phyloP scores from a whole-genome alignment of 2,113 vertebrate species.

The Edolisoma coerulescens region DNA sequence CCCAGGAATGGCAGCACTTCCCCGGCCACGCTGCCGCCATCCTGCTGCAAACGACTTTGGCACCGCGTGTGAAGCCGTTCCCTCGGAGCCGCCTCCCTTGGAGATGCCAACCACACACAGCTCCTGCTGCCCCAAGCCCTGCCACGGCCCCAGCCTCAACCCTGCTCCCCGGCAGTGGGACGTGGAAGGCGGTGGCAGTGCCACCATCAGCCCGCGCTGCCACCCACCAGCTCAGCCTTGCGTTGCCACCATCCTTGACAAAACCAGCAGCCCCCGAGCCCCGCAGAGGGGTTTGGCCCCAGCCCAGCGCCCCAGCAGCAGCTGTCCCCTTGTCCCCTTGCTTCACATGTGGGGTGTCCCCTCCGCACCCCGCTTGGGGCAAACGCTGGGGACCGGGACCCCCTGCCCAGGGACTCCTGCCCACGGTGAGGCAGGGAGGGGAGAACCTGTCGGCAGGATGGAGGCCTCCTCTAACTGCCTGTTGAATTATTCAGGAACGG shows the following conservation, averaged over 20 bases:
- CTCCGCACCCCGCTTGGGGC: rapidly evolving
- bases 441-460: slow-evolving; percentile 55
- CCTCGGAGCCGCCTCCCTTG: neutral
- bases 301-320: rapidly evolving
- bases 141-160: neutral
- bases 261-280: rapidly evolving
- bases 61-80: rapidly evolving
- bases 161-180: rapidly evolving
- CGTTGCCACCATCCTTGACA: neutral
- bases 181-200: neutral
- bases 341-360: rapidly evolving
- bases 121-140: neutral
- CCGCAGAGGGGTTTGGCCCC: rapidly evolving
- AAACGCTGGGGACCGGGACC: rapidly evolving
- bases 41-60: neutral
- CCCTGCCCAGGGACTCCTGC: neutral
- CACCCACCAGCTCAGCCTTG: neutral
- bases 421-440: neutral
- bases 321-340: neutral
- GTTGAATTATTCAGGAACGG: slow-evolving; percentile 79
- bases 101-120: neutral
- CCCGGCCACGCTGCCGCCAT: rapidly evolving
- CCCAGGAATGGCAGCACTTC: rapidly evolving
- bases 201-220: neutral
- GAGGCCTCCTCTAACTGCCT: slow-evolving; percentile 71